Base-by-base conservation (phyloP, 2,888 invertebrate genomes). In the Muscina levida region DNA sequence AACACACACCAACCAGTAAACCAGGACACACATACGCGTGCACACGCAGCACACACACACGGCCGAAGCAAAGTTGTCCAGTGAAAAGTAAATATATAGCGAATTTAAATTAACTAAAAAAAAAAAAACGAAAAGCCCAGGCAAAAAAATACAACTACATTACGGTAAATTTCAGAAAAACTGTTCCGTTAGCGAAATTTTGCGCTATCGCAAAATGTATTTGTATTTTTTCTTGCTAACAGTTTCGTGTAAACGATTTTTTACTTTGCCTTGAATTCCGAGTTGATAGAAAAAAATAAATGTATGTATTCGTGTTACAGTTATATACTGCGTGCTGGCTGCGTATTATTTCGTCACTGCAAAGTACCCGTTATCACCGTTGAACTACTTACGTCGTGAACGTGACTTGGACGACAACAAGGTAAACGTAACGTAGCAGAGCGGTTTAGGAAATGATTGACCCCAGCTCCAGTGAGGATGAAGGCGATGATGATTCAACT, bases 391-490 rank as follows among this genome's bases (percentile, higher is more conserved):
- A 68, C 48, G 22, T 11, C 53, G 75, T 72, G 59, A 72, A 56
- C 67, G 75, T 68, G 37, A 67, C 51, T 72, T 67, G 57, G 31
- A 44, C 17, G n/a, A 11, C 67, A 39, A 39, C 65, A 53, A 42
- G 5, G 2, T 17, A 62, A 48, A 22, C 15, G 46, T 19, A 31
- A 11, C 8, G 1, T 53, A 51, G 46, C 37, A 22, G 44, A 44
- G 39, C 53, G 24, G 8, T 13, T 15, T 42, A 51, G n/a, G 66
- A 19, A 3, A 97, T 98, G 98, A 97, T 98, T 91, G 97, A 97
- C 90, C 97, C 97, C 84, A 97, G 97, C 91, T 97, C 97, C 85
- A 97, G 97, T 82, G 98, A 98, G 91, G 97, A 97, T 91, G 97
- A 98, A 90, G 97, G 95, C 85, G 97, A 97, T 85, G 97, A 97